Evolutionary conservation across 23 tunicate genomes (phyloP).

Genomic region (Halocynthia roretzi): DNA sequence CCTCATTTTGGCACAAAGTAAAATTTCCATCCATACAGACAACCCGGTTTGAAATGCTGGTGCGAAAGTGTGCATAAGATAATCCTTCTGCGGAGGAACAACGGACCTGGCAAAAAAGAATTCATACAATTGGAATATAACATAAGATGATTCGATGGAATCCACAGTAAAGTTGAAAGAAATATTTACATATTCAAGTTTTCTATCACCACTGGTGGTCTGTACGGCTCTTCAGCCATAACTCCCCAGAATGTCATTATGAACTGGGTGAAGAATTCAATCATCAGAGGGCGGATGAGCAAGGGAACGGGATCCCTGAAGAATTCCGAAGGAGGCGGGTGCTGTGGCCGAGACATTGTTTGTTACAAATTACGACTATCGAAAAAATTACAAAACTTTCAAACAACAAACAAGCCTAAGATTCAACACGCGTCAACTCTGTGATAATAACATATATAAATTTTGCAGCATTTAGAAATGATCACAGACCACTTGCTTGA

Average conservation of each 20-base stretch:
- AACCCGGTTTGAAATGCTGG: constrained; percentile 79
- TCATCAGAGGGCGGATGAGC: constrained; percentile 40
- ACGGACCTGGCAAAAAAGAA: not conserved
- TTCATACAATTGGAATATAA: not conserved
- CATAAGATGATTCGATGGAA: not conserved
- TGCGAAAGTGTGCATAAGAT: constrained; percentile 33
- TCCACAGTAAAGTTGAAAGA: not conserved
- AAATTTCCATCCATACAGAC: constrained; percentile 77
- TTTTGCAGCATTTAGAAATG: too few relatives aligned
- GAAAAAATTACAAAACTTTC: too few relatives aligned
- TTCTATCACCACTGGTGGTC: not conserved
- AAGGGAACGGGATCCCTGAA: constrained; percentile 7
- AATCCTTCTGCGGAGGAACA: constrained; percentile 18
- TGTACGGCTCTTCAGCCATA: constrained; percentile 45
- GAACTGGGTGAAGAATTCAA: constrained; percentile 66
- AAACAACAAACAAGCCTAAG: too few relatives aligned
- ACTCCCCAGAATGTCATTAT: constrained; percentile 70
- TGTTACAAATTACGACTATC: too few relatives aligned
- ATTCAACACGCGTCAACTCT: too few relatives aligned
- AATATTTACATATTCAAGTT: not conserved
- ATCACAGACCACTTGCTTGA: too few relatives aligned
- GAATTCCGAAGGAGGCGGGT: not conserved
- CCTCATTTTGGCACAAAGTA: constrained; percentile 67
- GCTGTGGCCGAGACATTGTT: not conserved
- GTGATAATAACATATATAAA: too few relatives aligned